A percentile compares a stretch with the other conserved stretches of the same genome.
phyloP scores from a whole-genome alignment of 2,797 vertebrate genomes.

The Myotis daubentonii region DNA sequence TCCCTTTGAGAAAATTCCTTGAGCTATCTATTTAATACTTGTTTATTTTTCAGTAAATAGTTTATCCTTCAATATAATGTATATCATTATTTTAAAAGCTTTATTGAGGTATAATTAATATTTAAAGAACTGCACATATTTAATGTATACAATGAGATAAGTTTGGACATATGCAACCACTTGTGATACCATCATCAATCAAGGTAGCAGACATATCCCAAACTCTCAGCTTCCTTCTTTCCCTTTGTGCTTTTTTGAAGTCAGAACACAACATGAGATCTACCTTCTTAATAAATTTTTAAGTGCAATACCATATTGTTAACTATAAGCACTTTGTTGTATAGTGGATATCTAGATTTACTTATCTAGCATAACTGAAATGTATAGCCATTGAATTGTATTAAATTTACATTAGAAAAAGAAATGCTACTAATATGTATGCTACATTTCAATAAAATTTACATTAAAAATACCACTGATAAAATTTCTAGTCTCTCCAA shows the following conservation, averaged over 20 bases:
- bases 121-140: background rate
- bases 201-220: background rate
- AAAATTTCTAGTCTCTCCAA: background rate
- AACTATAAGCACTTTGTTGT: background rate
- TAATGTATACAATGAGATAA: background rate
- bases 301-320: background rate
- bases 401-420: background rate
- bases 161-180: background rate
- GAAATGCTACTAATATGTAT: background rate
- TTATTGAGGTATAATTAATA: background rate
- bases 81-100: background rate
- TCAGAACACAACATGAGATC: background rate
- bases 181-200: background rate
- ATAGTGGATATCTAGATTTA: background rate
- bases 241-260: background rate
- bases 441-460: background rate
- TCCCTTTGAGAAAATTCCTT: background rate
- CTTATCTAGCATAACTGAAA: background rate
- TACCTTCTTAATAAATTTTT: background rate
- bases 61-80: background rate
- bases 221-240: background rate
- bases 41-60: background rate
- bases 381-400: background rate
- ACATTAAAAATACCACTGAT: background rate
- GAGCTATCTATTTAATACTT: background rate